Percentiles rank a stretch among this genome's conserved stretches.
These are phyloP conservation scores for Macrosteles quadrilineatus DNA, from an alignment of 1,140 invertebrate genomes.

Conservation along the genomic window DNA sequence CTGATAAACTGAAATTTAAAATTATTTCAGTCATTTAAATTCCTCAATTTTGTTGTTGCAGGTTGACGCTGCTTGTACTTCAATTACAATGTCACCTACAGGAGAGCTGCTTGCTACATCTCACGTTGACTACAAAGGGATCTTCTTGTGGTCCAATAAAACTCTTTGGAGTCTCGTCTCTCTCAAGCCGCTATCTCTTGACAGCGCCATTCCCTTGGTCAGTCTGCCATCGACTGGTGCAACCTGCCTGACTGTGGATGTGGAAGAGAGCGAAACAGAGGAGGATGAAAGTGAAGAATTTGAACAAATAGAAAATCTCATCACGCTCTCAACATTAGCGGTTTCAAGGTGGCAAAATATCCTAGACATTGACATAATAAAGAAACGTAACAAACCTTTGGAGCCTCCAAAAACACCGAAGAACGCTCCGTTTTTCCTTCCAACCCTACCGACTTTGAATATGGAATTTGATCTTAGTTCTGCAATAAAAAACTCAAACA, in stretches of 20 bases:
- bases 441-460: slow-evolving; percentile 82
- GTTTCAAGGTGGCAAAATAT: slow-evolving; percentile 93
- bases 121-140: slow-evolving; percentile 84
- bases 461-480: slow-evolving; percentile 74
- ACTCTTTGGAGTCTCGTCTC: slow-evolving; percentile 80
- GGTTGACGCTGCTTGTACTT: slow-evolving; percentile 74
- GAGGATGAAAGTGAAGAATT: slow-evolving; percentile 71
- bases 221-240: slow-evolving; percentile 56
- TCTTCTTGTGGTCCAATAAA: slow-evolving; percentile 94
- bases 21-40: too few species aligned
- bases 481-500: slow-evolving; percentile 45
- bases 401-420: slow-evolving; percentile 77
- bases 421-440: slow-evolving; percentile 93
- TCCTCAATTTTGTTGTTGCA: slow-evolving; percentile 42
- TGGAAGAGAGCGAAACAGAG: slow-evolving; percentile 55
- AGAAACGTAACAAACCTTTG: slow-evolving; percentile 89
- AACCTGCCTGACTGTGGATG: slow-evolving; percentile 49
- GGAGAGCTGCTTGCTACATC: slow-evolving; percentile 88
- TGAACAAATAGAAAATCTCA: slow-evolving; percentile 79
- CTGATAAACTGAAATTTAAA: too few species aligned
- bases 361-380: slow-evolving; percentile 86
- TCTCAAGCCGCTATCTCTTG: slow-evolving; percentile 67
- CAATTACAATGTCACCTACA: slow-evolving; percentile 85
- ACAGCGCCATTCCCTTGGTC: slow-evolving; percentile 60
- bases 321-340: slow-evolving; percentile 84